Base-by-base conservation (phyloP, 2,888 invertebrate species). In the Geotrupes spiniger region DNA sequence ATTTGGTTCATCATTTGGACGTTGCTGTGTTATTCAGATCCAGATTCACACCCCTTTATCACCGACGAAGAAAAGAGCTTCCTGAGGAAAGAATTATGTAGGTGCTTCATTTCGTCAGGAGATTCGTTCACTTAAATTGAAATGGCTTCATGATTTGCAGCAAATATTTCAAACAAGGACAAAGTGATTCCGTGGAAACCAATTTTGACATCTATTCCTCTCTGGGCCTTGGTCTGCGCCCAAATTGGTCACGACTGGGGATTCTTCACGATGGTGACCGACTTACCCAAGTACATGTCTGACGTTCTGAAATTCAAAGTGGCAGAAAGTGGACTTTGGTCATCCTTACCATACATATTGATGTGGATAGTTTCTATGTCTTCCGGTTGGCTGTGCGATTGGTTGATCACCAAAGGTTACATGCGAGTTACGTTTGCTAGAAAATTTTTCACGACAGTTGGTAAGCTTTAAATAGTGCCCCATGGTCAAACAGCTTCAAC, bases 181-280 rank as follows among this genome's bases (percentile, higher is more conserved):
- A 42, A 45, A 38, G 26, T 80, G 0, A 83, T 84, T 21, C 87
- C 87, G 0, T 89, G 89, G 87, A 79, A 76, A 59, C 77, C 78
- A 0, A 85, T 90, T 43, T 72, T 86, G 10, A 84, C 77, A 44
- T 88, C 84, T 0, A 75, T 81, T 2, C 87, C 89, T 0, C 73
- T 89, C 45, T 83, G 87, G 80, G 88, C 89, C 0, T 67, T 89
- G 8, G 81, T 89, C 8, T 80, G 79, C 38, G 88, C 88, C 51
- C 87, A 87, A 76, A 74, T 82, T 52, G 83, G 83, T 4, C 84
- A 85, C 67, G 84, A 84, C 62, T 86, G 83, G 81, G 84, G 84
- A 3, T 82, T 84, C 63, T 85, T 82, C 66, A 84, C 83, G 2
- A 82, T 86, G 80, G 80, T 85, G 10, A 83, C 84, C 1, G 84